Evolutionary conservation across 30 jellyfish, hydroid and myxozoan species (phyloP), one percentile per base, ranked within the genome.

Genomic region (Phacellophora camtschatica): DNA sequence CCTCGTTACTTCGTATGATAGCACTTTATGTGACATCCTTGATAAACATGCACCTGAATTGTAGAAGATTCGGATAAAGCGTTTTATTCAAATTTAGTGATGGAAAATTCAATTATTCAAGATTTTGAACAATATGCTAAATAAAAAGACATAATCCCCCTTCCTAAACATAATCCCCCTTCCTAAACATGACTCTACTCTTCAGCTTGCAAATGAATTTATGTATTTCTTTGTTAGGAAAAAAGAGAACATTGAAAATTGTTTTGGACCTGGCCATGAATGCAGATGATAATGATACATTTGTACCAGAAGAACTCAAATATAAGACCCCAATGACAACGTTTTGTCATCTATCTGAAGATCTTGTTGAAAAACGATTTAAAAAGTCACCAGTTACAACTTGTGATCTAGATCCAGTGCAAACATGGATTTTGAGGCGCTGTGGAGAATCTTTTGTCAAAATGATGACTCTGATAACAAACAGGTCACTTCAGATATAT

Each of bases 31-130:
- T 29, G 18, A 62, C 8, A 34, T 46, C 51, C 76, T 63, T 53
- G 92, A 65, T 50, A 29, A 36, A 41, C 90, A 78, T 59, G 90
- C 90, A 19, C 83, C 85, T 25, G 70, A 53, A 63, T 55, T 48
- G 50, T 61, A 32, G 75, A 61, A 61, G 75, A 33, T 66, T 45
- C 59, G 74, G 59, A 29, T 82, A 73, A 31, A 51, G 58, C 42
- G 29, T 20, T 35, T 41, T 37, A 37, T 41, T 67, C 50, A 13
- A 42, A 42, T 42, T 42, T 42, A 42, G 55, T 42, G 55, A 42
- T 42, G 55, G n/a, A n/a, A n/a, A n/a, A 16, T 8, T 62, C 8
- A 20, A 29, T 61, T 31, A 10, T 11, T 12, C 76, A 10, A 62
- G 31, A 61, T 23, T 23, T 10, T 12, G 20, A 41, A n/a, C n/a